Percentiles rank a stretch among this genome's conserved stretches.
These are phyloP conservation scores for Phorcus lineatus DNA, from an alignment of 2,888 invertebrate species.

Conservation along the genomic window DNA sequence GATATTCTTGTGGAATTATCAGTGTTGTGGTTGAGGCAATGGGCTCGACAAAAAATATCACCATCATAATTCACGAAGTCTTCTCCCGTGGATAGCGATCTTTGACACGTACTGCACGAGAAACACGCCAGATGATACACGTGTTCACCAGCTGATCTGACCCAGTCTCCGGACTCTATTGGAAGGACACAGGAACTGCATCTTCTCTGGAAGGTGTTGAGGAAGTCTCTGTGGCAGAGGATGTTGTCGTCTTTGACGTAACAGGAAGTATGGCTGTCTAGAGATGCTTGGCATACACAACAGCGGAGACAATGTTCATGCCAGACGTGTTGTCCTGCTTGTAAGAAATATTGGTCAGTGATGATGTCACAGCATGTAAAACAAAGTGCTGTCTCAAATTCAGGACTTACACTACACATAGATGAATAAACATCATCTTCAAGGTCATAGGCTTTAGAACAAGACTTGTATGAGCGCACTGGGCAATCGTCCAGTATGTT, in stretches of 20 bases:
- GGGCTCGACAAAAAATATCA: not conserved
- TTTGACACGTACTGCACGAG: not conserved
- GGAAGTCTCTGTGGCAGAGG: conserved; percentile 95
- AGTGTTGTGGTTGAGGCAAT: not conserved
- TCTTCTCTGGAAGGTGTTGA: conserved; percentile 64
- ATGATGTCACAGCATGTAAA: conserved; percentile 91
- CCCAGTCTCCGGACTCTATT: not conserved
- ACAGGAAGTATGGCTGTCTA: conserved; percentile 94
- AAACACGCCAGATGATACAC: not conserved
- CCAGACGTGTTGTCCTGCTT: conserved; percentile 94
- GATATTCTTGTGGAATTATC: not conserved
- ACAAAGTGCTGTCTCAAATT: conserved; percentile 83
- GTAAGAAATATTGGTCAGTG: conserved; percentile 89
- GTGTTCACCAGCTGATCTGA: not conserved
- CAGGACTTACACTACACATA: conserved; percentile 23
- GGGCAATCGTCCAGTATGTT: no score
- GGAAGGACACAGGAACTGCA: not conserved
- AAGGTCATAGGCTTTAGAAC: no score
- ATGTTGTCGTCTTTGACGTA: conserved; percentile 92
- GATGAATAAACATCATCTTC: not conserved
- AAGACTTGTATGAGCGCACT: no score
- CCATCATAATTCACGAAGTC: not conserved
- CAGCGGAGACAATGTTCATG: conserved; percentile 93
- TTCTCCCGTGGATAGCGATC: not conserved
- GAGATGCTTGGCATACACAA: conserved; percentile 90